Percentiles rank a stretch among this genome's conserved stretches.
phyloP scores from a whole-genome alignment of 2,888 invertebrate genomes.

The Formica aserva region DNA sequence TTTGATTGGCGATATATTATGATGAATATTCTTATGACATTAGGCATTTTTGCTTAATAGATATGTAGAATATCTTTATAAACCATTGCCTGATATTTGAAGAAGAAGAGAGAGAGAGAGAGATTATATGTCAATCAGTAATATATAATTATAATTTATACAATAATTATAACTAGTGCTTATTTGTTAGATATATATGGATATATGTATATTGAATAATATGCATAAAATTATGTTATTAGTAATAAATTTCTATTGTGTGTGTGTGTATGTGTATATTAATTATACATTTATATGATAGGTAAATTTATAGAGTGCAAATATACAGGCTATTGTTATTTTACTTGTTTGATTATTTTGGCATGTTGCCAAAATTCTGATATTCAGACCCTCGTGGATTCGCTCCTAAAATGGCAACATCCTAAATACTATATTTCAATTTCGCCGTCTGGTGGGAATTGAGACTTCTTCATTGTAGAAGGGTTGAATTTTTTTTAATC shows the following conservation, averaged over 20 bases:
- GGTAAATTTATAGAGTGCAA: neutral
- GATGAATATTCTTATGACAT: too few relatives aligned
- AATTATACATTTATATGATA: neutral
- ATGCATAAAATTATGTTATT: too few relatives aligned
- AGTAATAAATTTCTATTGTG: neutral
- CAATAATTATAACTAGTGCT: neutral
- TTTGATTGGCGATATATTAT: neutral
- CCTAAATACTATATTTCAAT: conserved; percentile 62
- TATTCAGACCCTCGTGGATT: neutral
- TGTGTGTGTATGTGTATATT: too few relatives aligned
- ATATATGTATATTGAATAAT: neutral
- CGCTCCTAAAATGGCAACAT: conserved; percentile 7
- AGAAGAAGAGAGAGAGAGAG: neutral
- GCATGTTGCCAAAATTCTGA: neutral
- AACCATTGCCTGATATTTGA: neutral
- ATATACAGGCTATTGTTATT: neutral
- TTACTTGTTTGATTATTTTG: neutral
- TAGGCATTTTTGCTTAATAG: too few relatives aligned
- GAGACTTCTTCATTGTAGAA: conserved; percentile 49
- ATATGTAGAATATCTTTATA: too few relatives aligned
- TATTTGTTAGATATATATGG: neutral
- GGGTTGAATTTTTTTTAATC: conserved; percentile 77
- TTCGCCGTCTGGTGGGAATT: conserved; percentile 55
- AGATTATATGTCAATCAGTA: neutral
- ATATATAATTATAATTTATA: neutral